Percentiles rank a stretch among this genome's conserved stretches.
Evolutionary conservation across 2,797 vertebrate genomes (phyloP).

Genomic region (Pachyuromys duprasi): DNA sequence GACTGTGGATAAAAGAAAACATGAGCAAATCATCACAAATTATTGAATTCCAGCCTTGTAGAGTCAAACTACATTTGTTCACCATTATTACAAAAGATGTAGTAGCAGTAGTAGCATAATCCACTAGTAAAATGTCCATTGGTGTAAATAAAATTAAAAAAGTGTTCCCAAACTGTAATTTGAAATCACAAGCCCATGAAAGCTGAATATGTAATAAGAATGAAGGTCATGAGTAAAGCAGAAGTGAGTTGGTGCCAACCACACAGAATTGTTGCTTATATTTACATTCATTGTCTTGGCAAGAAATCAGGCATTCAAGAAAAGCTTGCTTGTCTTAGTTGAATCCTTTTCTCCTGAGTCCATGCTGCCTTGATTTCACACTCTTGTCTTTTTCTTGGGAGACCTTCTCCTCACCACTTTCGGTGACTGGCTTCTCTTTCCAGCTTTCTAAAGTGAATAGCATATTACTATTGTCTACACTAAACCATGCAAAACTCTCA

Average conservation of each 20-base stretch:
- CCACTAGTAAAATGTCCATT: not conserved
- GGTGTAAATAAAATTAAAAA: not conserved
- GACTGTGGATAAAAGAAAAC: not conserved
- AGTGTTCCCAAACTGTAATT: not conserved
- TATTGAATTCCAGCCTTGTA: not conserved
- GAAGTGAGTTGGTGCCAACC: not conserved
- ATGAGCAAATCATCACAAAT: not conserved
- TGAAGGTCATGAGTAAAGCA: not conserved
- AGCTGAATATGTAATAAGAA: slow-evolving; percentile 25
- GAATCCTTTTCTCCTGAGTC: not conserved
- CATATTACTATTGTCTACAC: not conserved
- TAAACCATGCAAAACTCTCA: not conserved
- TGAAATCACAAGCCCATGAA: not conserved
- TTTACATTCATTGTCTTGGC: not conserved
- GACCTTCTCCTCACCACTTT: not conserved
- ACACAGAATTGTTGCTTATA: not conserved
- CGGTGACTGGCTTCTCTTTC: not conserved
- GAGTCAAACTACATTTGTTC: not conserved
- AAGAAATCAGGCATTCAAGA: not conserved
- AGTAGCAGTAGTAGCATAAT: not conserved
- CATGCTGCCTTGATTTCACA: not conserved
- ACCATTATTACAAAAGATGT: not conserved
- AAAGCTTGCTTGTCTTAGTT: not conserved
- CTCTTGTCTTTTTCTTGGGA: not conserved
- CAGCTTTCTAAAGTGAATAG: not conserved